Conservation (phyloP, 2,888 invertebrate genomes). For the Adelognathus sp. region DNA sequence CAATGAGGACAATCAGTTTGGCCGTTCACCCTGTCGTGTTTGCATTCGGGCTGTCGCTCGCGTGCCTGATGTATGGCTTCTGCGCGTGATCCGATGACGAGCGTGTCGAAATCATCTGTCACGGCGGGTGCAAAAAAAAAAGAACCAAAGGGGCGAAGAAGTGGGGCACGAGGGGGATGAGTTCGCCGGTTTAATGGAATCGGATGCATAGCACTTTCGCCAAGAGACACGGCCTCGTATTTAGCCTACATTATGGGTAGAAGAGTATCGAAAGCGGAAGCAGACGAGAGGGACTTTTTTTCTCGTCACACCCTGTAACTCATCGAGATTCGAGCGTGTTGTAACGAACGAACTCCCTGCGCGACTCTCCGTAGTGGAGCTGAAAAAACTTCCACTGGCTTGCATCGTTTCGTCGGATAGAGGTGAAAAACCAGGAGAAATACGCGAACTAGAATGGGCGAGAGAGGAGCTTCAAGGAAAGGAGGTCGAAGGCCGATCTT, state of each 20-base stretch:
- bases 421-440: slow-evolving; percentile 26
- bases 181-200: not conserved
- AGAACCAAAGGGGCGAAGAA: no score
- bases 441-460: slow-evolving; percentile 17
- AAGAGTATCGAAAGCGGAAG: not conserved
- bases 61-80: not conserved
- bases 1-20: not conserved
- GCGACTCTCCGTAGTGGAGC: slow-evolving; percentile 55
- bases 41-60: not conserved
- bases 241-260: slow-evolving; percentile 52
- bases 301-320: slow-evolving; percentile 16
- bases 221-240: not conserved
- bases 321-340: slow-evolving; percentile 30
- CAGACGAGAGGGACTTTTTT: slow-evolving; percentile 25
- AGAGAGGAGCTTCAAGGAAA: slow-evolving; percentile 57
- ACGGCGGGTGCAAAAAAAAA: no score
- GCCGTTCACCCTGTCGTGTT: not conserved
- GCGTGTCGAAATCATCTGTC: no score
- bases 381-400: slow-evolving; percentile 50
- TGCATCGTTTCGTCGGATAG: slow-evolving; percentile 27
- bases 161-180: not conserved
- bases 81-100: not conserved
- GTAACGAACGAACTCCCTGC: slow-evolving; percentile 15
- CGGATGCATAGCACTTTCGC: not conserved
- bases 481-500: slow-evolving; percentile 52